A percentile compares a stretch with the other conserved stretches of the same genome.
Conservation (phyloP, 2,113 vertebrate genomes). For the Salvelinus namaycush region DNA sequence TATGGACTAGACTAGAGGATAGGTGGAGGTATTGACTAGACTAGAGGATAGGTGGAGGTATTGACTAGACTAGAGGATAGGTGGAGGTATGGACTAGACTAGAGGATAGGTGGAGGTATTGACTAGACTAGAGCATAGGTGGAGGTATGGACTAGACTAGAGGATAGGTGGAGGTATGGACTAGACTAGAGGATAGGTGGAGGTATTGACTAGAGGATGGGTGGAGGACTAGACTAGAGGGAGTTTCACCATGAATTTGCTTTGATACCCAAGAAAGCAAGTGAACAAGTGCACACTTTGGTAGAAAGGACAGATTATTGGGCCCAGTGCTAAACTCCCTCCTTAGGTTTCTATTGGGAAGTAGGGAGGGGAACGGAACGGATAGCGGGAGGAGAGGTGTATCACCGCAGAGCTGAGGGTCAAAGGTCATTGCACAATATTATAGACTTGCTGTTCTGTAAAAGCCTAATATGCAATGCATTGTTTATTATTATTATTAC, state of each 20-base stretch:
- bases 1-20: not conserved
- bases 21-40: not conserved
- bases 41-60: not conserved
- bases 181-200: too few relatives aligned
- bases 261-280: too few relatives aligned
- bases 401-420: slow-evolving; percentile 40
- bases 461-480: slow-evolving; percentile 61
- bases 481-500: slow-evolving; percentile 61
- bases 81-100: too few relatives aligned
- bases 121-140: too few relatives aligned
- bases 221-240: not conserved
- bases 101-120: too few relatives aligned
- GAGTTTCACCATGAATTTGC: too few relatives aligned
- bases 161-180: too few relatives aligned
- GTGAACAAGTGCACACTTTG: too few relatives aligned
- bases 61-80: too few relatives aligned
- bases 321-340: not conserved
- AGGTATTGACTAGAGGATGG: not conserved
- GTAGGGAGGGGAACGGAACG: not conserved
- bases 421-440: slow-evolving; percentile 56
- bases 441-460: slow-evolving; percentile 56
- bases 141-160: too few relatives aligned
- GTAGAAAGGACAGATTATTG: too few relatives aligned
- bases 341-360: not conserved
- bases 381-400: slow-evolving; percentile 23